These are phyloP conservation scores for Eleginops maclovinus DNA, from an alignment of 2,113 vertebrate genomes.

Conservation along the genomic window DNA sequence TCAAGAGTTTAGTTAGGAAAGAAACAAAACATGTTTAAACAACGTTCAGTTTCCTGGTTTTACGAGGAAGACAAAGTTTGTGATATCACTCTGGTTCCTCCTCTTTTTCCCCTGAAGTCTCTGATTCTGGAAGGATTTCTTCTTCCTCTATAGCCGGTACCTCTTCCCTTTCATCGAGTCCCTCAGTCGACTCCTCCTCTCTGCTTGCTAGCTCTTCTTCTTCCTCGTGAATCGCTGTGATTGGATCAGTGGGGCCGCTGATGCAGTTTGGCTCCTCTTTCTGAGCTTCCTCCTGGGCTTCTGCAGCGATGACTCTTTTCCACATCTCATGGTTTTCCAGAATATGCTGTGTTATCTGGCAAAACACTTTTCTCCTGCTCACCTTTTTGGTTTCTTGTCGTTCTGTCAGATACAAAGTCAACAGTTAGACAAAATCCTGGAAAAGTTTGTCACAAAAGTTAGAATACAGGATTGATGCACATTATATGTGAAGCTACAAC, in stretches of 20 bases:
- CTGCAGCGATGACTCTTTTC: slow-evolving; percentile 91
- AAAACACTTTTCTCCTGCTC: slow-evolving; percentile 89
- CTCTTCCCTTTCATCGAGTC: slow-evolving; percentile 86
- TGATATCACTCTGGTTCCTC: slow-evolving; percentile 68
- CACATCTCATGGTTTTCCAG: slow-evolving; percentile 97
- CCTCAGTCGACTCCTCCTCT: slow-evolving; percentile 73
- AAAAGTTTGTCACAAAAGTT: background rate
- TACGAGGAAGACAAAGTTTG: slow-evolving; percentile 65
- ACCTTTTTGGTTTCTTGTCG: slow-evolving; percentile 84
- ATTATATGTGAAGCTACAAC: no score
- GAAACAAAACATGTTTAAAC: slow-evolving; percentile 73
- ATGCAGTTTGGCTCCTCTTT: slow-evolving; percentile 78
- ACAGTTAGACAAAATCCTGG: slow-evolving; percentile 6
- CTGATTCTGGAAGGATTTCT: slow-evolving; percentile 65
- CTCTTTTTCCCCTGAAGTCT: slow-evolving; percentile 73
- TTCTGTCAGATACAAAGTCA: slow-evolving; percentile 80
- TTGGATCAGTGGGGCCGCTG: slow-evolving; percentile 85
- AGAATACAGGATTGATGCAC: background rate
- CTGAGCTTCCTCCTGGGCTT: slow-evolving; percentile 76
- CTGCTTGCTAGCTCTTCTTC: slow-evolving; percentile 87
- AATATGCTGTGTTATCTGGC: slow-evolving; percentile 94
- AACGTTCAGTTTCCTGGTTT: slow-evolving; percentile 64
- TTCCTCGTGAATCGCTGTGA: slow-evolving; percentile 92
- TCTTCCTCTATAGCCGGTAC: slow-evolving; percentile 62
- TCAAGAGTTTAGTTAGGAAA: slow-evolving; percentile 86